Conservation (phyloP, 2,113 vertebrate species). For the Amphilophus citrinellus region DNA sequence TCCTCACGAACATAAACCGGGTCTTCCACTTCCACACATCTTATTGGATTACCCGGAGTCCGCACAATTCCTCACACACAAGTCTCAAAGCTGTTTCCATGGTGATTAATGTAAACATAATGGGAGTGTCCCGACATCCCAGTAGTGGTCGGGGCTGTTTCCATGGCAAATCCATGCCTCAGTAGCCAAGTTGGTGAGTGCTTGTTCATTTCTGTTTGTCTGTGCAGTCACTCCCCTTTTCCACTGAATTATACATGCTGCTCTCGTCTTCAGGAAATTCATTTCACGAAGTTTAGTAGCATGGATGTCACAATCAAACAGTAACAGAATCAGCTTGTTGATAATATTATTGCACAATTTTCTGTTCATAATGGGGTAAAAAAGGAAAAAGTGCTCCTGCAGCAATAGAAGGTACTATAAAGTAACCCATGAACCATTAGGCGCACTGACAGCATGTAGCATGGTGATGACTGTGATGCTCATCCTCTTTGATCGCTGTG, state of each 20-base stretch:
- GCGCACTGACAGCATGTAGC: not conserved
- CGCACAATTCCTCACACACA: not conserved
- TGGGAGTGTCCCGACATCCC: conserved; percentile 42
- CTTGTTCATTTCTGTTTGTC: not conserved
- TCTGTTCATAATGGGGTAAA: not conserved
- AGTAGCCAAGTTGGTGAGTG: not conserved
- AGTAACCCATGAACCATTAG: not conserved
- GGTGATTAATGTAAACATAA: conserved; percentile 60
- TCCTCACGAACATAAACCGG: not conserved
- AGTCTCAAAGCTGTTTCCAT: conserved; percentile 41
- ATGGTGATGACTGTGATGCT: not conserved
- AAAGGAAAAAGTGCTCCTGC: not conserved
- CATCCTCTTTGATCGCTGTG: not conserved
- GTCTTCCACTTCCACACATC: not conserved
- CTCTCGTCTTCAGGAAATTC: not conserved
- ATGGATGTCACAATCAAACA: not conserved
- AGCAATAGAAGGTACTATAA: not conserved
- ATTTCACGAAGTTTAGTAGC: not conserved
- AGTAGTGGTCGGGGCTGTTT: conserved; percentile 47
- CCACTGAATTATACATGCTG: not conserved
- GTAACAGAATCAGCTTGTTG: not conserved
- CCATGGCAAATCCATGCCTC: conserved; percentile 62
- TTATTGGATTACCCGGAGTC: not conserved
- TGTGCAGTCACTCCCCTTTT: not conserved
- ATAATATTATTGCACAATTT: not conserved